A percentile compares a stretch with the other conserved stretches of the same genome.
Conservation (phyloP, 1,140 invertebrate genomes). For the Brachionus plicatilis region DNA sequence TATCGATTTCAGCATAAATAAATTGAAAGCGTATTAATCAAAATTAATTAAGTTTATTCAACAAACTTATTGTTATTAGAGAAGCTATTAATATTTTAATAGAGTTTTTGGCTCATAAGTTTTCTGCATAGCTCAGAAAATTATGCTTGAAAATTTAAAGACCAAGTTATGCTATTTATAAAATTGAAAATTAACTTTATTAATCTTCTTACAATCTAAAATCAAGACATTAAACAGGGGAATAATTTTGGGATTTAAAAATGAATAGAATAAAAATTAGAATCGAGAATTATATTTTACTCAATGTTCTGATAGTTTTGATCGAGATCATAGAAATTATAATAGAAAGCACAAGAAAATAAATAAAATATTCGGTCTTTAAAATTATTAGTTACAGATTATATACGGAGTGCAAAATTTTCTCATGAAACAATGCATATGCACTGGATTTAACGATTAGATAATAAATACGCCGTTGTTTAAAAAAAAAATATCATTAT, state of each 20-base stretch:
- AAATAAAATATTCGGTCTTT: neutral
- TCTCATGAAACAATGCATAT: neutral
- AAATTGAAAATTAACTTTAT: neutral
- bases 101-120: neutral
- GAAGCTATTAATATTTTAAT: neutral
- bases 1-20: neutral
- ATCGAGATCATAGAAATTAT: neutral
- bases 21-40: neutral
- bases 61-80: neutral
- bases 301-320: neutral
- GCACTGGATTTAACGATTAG: neutral
- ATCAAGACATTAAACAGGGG: neutral
- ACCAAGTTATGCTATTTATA: neutral
- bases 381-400: neutral
- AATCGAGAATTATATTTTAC: neutral
- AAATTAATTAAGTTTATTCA: conserved; percentile 3
- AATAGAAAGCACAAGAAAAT: neutral
- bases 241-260: neutral
- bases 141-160: neutral
- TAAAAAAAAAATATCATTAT: too few species aligned
- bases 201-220: neutral
- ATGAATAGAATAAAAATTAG: neutral
- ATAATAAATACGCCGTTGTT: neutral
- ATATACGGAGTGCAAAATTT: neutral
- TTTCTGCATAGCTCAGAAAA: neutral